These are phyloP conservation scores for Philotrypesis tridentata DNA, from an alignment of 1,140 invertebrate species.

Conservation along the genomic window DNA sequence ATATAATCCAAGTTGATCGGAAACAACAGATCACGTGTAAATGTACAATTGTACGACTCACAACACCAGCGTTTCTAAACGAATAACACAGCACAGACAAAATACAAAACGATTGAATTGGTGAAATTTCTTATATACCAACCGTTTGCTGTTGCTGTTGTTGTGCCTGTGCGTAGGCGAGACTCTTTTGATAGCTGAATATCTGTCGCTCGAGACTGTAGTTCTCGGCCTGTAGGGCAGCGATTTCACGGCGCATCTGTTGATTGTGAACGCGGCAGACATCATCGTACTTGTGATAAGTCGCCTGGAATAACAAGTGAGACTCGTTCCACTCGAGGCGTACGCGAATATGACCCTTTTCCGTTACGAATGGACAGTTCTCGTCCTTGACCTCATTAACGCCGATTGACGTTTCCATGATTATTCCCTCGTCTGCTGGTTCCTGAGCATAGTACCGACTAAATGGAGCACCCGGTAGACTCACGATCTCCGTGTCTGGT, in stretches of 20 bases:
- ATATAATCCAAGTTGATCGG: no score
- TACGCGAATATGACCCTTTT: slow-evolving; percentile 84
- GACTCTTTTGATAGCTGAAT: slow-evolving; percentile 90
- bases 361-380: slow-evolving; percentile 84
- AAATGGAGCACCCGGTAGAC: slow-evolving; percentile 83
- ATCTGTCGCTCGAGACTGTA: slow-evolving; percentile 89
- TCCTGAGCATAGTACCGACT: slow-evolving; percentile 91
- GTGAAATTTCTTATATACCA: background rate
- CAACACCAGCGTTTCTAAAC: background rate
- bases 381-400: slow-evolving; percentile 86
- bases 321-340: slow-evolving; percentile 92
- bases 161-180: slow-evolving; percentile 82
- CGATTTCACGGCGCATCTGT: slow-evolving; percentile 91
- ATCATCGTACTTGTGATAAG: slow-evolving; percentile 91
- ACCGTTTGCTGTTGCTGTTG: slow-evolving; percentile 68
- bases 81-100: background rate
- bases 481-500: slow-evolving; percentile 76
- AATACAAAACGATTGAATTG: background rate
- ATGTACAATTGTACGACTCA: background rate
- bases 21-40: no score
- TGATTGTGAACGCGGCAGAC: slow-evolving; percentile 88
- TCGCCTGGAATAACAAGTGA: slow-evolving; percentile 88
- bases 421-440: slow-evolving; percentile 85
- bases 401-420: slow-evolving; percentile 87
- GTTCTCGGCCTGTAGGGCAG: slow-evolving; percentile 88